A percentile compares a stretch with the other conserved stretches of the same genome.
These are phyloP conservation scores for Sebastes minor DNA, from an alignment of 2,797 vertebrate genomes.

Conservation along the genomic window DNA sequence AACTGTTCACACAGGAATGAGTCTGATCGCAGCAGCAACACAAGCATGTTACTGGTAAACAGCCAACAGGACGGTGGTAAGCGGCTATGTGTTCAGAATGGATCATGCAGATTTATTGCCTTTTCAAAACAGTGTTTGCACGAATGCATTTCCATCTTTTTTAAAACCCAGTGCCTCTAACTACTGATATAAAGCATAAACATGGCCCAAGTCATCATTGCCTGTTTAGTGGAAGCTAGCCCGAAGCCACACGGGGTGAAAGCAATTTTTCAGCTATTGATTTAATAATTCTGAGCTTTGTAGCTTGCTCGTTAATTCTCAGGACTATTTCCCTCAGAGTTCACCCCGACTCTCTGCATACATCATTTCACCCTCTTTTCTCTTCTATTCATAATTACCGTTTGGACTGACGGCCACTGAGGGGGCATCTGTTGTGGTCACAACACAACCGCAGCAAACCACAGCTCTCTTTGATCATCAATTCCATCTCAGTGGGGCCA, in stretches of 20 bases:
- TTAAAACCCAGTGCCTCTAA: background rate
- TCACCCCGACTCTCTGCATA: background rate
- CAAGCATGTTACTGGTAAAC: conserved; percentile 21
- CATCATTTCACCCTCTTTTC: conserved; percentile 16
- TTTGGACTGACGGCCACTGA: conserved; percentile 29
- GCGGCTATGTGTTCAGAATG: background rate
- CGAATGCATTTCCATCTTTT: background rate
- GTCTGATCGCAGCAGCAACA: conserved; percentile 47
- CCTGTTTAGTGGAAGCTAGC: conserved; percentile 27
- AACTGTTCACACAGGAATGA: conserved; percentile 63
- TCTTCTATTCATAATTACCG: conserved; percentile 30
- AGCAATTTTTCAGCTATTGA: conserved; percentile 35
- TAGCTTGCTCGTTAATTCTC: conserved; percentile 40
- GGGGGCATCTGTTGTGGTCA: conserved; percentile 42
- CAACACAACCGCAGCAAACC: conserved; percentile 27
- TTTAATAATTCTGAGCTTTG: conserved; percentile 41
- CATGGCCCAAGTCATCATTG: background rate
- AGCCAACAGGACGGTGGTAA: conserved; percentile 7
- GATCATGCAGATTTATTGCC: conserved; percentile 6
- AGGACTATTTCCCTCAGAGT: conserved; percentile 16
- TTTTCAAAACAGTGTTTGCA: background rate
- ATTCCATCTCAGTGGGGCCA: conserved; percentile 34
- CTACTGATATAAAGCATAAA: conserved; percentile 21
- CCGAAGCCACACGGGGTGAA: background rate
- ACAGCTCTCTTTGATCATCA: conserved; percentile 48